Base-by-base conservation (phyloP, 2,888 invertebrate genomes). In the Caenorhabditis sulstoni region DNA sequence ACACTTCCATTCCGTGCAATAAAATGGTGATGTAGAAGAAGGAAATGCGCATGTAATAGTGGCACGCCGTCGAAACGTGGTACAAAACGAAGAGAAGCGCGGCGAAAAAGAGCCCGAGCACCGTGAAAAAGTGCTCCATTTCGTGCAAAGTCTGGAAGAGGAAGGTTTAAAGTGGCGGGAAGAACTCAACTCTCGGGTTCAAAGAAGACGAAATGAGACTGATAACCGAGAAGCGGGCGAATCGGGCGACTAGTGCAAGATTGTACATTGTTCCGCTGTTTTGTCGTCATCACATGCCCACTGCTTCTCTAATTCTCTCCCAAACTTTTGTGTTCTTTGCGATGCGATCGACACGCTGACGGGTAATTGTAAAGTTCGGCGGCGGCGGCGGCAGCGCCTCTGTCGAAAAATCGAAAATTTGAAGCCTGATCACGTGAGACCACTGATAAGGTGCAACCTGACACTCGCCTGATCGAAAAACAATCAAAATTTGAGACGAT, bases 11-110 rank as follows among this genome's bases (percentile, higher is more conserved):
- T 50, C 83, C 83, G 58, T 86, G 81, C 37, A 81, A 16, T 44
- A 86, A 47, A 64, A 86, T 77, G 12, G 79, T 78, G n/a, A 82
- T 22, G 64, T 86, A 84, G 74, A 78, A 81, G 53, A 84, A 82
- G 7, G 76, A 67, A 14, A 80, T 78, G 41, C 81, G 70, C 5
- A 76, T 23, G 49, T 82, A 85, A 57, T 77, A 86, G 65, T 79
- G 71, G 41, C 55, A 74, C 11, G 20, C 53, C 9, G 65, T 70
- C n/a, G 84, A 84, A 1, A 81, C 11, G 52, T 81, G 65, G 66
- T 74, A 82, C 12, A 81, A 39, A 49, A 79, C 29, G 7, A 78
- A 18, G 44, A 75, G 53, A 1, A 79, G 11, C 4, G 53, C 62
- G 39, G 74, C 47, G 16, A 79, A 11, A 16, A 64, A 68, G 3